These are phyloP conservation scores for Percina caprodes DNA, from an alignment of 2,113 vertebrate genomes.

Conservation along the genomic window DNA sequence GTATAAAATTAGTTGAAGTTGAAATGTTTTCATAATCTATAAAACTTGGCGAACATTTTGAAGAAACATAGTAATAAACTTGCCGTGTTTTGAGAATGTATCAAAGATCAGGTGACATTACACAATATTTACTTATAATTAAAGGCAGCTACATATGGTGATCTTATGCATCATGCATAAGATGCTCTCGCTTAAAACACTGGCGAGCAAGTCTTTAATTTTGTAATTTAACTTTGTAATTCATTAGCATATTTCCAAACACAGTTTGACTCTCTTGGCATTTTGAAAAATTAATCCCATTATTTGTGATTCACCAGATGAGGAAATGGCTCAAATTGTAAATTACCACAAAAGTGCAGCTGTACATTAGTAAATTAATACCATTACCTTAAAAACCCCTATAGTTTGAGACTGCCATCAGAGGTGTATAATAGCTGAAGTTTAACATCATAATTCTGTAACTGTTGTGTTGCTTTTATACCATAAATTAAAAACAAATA, in stretches of 20 bases:
- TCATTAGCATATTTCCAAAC: slow-evolving; percentile 37
- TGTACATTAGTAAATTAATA: slow-evolving; percentile 8
- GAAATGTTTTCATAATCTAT: neutral
- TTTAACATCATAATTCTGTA: neutral
- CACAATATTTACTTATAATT: slow-evolving; percentile 19
- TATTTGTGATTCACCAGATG: slow-evolving; percentile 27
- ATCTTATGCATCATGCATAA: slow-evolving; percentile 40
- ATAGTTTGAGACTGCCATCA: neutral
- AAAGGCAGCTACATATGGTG: slow-evolving; percentile 19
- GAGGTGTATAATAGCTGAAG: neutral
- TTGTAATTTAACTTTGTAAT: slow-evolving; percentile 40
- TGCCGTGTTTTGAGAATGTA: neutral
- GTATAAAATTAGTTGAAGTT: neutral
- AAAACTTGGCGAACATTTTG: neutral
- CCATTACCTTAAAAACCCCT: slow-evolving; percentile 1
- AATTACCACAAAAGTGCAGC: slow-evolving; percentile 9
- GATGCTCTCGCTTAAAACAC: slow-evolving; percentile 12
- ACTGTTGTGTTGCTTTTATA: neutral
- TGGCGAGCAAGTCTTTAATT: slow-evolving; percentile 13
- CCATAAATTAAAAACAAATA: neutral
- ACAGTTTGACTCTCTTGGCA: slow-evolving; percentile 38
- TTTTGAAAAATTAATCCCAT: slow-evolving; percentile 43
- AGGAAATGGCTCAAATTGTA: slow-evolving; percentile 30
- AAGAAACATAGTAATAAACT: neutral
- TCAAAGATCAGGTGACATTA: slow-evolving; percentile 9